Evolutionary conservation across 2,888 invertebrate genomes (phyloP).

Genomic region (Leptopilina drosophilae): DNA sequence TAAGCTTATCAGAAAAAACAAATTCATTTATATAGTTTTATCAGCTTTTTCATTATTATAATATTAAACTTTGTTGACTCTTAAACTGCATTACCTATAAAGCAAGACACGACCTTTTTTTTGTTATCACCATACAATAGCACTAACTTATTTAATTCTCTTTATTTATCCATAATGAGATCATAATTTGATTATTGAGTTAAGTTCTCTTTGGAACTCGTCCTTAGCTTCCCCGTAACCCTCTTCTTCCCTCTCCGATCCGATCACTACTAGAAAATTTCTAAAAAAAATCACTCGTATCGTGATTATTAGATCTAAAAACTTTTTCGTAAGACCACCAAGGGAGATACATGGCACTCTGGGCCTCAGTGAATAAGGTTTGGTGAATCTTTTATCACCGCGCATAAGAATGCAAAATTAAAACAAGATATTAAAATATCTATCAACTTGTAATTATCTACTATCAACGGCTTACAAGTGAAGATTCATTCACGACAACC

Average conservation of each 20-base stretch:
- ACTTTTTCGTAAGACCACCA: slow-evolving; percentile 49
- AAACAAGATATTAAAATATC: background rate
- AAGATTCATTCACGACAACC: slow-evolving; percentile 1
- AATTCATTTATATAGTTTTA: background rate
- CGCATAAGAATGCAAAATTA: slow-evolving; percentile 42
- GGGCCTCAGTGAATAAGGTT: slow-evolving; percentile 43
- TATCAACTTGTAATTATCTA: background rate
- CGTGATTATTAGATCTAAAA: slow-evolving; percentile 6
- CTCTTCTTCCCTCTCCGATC: slow-evolving; percentile 55
- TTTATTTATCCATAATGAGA: slow-evolving; percentile 76
- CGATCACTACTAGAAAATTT: slow-evolving; percentile 46
- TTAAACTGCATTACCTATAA: background rate
- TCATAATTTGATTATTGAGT: slow-evolving; percentile 77
- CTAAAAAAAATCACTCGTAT: slow-evolving; percentile 33
- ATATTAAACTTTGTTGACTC: background rate
- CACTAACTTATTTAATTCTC: slow-evolving; percentile 73
- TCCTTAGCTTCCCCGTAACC: slow-evolving; percentile 66
- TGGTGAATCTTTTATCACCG: slow-evolving; percentile 45
- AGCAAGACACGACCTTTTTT: slow-evolving; percentile 10
- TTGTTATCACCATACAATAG: slow-evolving; percentile 59
- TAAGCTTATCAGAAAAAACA: background rate
- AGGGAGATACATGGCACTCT: slow-evolving; percentile 52
- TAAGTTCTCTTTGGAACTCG: slow-evolving; percentile 77
- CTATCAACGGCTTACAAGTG: background rate
- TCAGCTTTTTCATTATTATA: slow-evolving; percentile 2